Evolutionary conservation across 2,113 vertebrate species (phyloP).

Genomic region (Potamarius usumacintae): DNA sequence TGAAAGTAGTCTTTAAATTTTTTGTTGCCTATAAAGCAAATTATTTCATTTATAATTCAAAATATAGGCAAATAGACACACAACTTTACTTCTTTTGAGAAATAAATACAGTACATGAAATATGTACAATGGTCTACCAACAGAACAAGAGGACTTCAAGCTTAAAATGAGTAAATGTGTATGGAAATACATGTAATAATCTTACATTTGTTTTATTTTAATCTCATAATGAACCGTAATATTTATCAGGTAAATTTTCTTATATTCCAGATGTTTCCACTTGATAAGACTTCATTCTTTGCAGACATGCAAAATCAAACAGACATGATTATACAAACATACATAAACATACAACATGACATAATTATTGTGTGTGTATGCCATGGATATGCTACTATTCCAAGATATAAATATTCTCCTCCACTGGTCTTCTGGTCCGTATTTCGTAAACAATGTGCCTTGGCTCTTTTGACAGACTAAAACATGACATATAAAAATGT

Average conservation of each 20-base stretch:
- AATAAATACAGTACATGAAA: not conserved
- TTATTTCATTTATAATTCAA: not conserved
- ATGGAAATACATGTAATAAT: not conserved
- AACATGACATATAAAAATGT: conserved; percentile 25
- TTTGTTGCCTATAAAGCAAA: not conserved
- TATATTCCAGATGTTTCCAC: not conserved
- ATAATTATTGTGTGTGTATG: not conserved
- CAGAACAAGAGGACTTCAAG: not conserved
- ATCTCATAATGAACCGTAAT: not conserved
- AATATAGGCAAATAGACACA: not conserved
- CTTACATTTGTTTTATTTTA: not conserved
- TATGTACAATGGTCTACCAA: not conserved
- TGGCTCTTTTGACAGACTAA: conserved; percentile 73
- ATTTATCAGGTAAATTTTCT: not conserved
- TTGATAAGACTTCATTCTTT: not conserved
- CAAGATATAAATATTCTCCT: conserved; percentile 76
- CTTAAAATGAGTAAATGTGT: not conserved
- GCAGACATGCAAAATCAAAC: not conserved
- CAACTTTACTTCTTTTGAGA: not conserved
- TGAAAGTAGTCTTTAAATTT: not conserved
- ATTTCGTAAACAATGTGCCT: conserved; percentile 78
- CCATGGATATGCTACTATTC: conserved; percentile 40
- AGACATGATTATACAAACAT: not conserved
- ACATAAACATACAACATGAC: not conserved
- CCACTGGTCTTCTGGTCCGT: conserved; percentile 68